phyloP scores from a whole-genome alignment of 2,888 invertebrate species.

The Eucera pruinosa region DNA sequence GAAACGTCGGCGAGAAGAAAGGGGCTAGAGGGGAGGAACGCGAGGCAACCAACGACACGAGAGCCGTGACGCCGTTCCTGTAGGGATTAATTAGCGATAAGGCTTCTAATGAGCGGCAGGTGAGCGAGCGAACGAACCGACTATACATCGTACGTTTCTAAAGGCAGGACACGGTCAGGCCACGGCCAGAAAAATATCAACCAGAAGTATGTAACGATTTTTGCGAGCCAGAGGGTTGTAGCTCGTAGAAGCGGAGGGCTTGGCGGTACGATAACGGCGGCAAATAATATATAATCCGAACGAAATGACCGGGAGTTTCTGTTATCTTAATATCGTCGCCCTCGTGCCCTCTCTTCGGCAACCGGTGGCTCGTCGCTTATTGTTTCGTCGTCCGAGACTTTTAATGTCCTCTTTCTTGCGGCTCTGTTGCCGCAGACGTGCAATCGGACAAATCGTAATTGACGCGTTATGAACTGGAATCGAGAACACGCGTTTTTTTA shows the following conservation, averaged over 20 bases:
- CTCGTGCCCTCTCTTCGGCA: not conserved
- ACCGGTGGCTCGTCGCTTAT: constrained; percentile 14
- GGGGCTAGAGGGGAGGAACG: constrained; percentile 58
- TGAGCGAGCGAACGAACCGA: constrained; percentile 73
- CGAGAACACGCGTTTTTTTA: too few species aligned
- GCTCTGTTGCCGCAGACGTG: too few species aligned
- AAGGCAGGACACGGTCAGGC: not conserved
- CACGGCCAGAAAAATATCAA: constrained; percentile 41
- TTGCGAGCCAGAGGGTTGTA: not conserved
- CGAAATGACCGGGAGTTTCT: not conserved
- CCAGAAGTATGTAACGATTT: constrained; percentile 43
- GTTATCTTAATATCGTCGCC: not conserved
- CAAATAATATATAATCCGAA: not conserved
- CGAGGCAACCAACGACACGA: constrained; percentile 79
- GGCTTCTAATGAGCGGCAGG: constrained; percentile 84
- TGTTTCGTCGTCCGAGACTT: not conserved
- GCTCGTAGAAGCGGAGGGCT: too few species aligned
- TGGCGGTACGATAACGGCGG: constrained; percentile 9
- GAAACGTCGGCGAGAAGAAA: constrained; percentile 36
- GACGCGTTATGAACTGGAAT: too few species aligned
- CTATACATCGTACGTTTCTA: constrained; percentile 49
- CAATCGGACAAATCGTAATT: too few species aligned
- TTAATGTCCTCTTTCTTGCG: too few species aligned
- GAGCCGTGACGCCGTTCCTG: constrained; percentile 82
- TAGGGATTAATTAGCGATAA: constrained; percentile 84